A percentile compares a stretch with the other conserved stretches of the same genome.
Evolutionary conservation across 2,888 invertebrate species (phyloP).

Genomic region (Eumerus sabulonum): DNA sequence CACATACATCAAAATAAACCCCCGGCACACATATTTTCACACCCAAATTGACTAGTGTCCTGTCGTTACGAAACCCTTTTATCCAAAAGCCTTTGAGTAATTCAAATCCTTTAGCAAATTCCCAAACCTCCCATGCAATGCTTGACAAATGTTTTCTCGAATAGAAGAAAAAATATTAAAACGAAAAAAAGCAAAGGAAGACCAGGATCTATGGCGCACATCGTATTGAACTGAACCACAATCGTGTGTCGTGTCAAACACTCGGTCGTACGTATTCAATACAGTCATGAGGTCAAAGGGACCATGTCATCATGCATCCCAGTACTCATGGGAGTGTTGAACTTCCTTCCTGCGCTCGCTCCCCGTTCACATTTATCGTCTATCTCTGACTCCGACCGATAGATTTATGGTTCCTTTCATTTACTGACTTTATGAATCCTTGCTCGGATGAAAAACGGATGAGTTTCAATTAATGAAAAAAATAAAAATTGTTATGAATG

Average conservation of each 20-base stretch:
- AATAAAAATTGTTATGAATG: too few relatives aligned
- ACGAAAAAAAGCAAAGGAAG: background rate
- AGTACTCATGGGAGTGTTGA: slow-evolving; percentile 54
- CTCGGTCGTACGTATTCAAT: slow-evolving; percentile 50
- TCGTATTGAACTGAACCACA: slow-evolving; percentile 44
- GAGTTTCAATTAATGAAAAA: slow-evolving; percentile 43
- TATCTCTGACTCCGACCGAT: slow-evolving; percentile 22
- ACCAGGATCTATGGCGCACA: slow-evolving; percentile 3
- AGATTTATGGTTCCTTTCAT: slow-evolving; percentile 59
- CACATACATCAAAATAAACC: too few relatives aligned
- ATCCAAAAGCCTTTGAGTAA: slow-evolving; percentile 4
- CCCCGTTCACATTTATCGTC: background rate
- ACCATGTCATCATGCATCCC: slow-evolving; percentile 58
- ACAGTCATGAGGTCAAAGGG: slow-evolving; percentile 64
- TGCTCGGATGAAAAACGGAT: slow-evolving; percentile 1
- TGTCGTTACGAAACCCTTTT: background rate
- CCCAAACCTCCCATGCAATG: slow-evolving; percentile 24
- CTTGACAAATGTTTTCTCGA: slow-evolving; percentile 31
- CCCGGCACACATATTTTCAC: too few relatives aligned
- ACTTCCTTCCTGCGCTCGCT: slow-evolving; percentile 20
- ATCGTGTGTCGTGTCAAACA: slow-evolving; percentile 38
- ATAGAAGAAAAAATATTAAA: background rate
- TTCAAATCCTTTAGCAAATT: slow-evolving; percentile 23
- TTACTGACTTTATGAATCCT: slow-evolving; percentile 47
- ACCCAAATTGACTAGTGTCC: too few relatives aligned